Evolutionary conservation across 2,888 invertebrate genomes (phyloP).

Genomic region (Bhutanitis thaidina): DNA sequence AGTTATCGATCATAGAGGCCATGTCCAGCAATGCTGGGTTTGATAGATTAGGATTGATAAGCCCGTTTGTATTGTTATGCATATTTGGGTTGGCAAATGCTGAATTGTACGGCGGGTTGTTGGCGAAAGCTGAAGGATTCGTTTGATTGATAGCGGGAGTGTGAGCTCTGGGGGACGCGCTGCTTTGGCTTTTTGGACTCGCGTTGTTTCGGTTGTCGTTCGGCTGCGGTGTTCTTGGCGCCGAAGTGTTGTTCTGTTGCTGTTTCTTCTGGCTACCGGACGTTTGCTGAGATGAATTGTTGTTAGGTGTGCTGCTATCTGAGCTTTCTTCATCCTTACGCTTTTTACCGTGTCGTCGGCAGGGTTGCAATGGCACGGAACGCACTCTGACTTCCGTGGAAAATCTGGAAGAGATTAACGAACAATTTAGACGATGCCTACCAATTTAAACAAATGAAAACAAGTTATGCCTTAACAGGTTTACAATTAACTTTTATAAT

Average conservation of each 20-base stretch:
- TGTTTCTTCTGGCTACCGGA: slow-evolving; percentile 64
- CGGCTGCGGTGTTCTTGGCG: slow-evolving; percentile 66
- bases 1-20: slow-evolving; percentile 88
- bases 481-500: too few species aligned
- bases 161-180: slow-evolving; percentile 76
- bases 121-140: slow-evolving; percentile 56
- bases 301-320: slow-evolving; percentile 44
- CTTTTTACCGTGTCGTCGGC: slow-evolving; percentile 88
- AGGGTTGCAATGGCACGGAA: slow-evolving; percentile 90
- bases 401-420: slow-evolving; percentile 79
- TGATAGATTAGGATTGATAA: slow-evolving; percentile 71
- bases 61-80: slow-evolving; percentile 59
- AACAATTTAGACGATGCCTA: background rate
- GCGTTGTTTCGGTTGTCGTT: slow-evolving; percentile 58
- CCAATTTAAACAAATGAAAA: too few species aligned
- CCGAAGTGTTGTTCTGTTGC: slow-evolving; percentile 48
- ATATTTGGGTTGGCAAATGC: slow-evolving; percentile 71
- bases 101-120: slow-evolving; percentile 63
- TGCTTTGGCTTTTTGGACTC: slow-evolving; percentile 74
- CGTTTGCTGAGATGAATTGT: slow-evolving; percentile 47
- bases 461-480: too few species aligned
- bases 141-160: slow-evolving; percentile 65
- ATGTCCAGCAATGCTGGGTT: slow-evolving; percentile 84
- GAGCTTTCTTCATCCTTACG: slow-evolving; percentile 85
- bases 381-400: slow-evolving; percentile 93